Conservation (phyloP, 2,888 invertebrate species). For the Aporophyla nigra region DNA sequence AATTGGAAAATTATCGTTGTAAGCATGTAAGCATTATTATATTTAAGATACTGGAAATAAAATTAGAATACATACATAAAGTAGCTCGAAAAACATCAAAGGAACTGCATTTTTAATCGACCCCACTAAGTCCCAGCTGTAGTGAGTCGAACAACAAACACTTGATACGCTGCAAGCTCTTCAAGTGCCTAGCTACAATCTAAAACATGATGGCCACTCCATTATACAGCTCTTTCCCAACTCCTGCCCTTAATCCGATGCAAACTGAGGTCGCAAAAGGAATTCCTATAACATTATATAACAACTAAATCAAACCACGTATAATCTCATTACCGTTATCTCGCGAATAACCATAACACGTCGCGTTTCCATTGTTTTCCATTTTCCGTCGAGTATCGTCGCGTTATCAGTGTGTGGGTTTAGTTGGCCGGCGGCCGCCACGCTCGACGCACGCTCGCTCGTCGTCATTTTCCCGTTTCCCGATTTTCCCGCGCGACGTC, state of each 20-base stretch:
- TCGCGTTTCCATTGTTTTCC: constrained; percentile 87
- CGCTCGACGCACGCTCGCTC: constrained; percentile 80
- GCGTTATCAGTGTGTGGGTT: constrained; percentile 85
- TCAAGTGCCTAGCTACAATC: constrained; percentile 31
- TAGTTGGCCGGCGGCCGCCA: constrained; percentile 82
- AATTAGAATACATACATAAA: constrained; percentile 17
- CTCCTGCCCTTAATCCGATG: constrained; percentile 38
- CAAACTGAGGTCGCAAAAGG: constrained; percentile 43
- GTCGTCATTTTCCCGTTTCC: constrained; percentile 77
- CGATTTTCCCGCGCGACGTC: constrained; percentile 78
- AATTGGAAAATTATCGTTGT: constrained; percentile 8
- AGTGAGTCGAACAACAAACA: constrained; percentile 58
- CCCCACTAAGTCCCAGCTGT: constrained; percentile 19
- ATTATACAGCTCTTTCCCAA: constrained; percentile 37
- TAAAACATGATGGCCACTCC: constrained; percentile 32
- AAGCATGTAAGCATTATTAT: neutral
- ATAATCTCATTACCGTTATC: constrained; percentile 76
- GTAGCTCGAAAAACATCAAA: constrained; percentile 36
- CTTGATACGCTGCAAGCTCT: constrained; percentile 34
- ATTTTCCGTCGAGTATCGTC: constrained; percentile 82
- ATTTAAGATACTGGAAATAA: neutral
- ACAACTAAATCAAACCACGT: constrained; percentile 61
- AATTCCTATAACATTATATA: constrained; percentile 57
- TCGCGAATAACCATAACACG: constrained; percentile 75
- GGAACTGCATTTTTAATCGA: constrained; percentile 41